Base-by-base conservation (phyloP, 2,113 vertebrate species). In the Cariama cristata region DNA sequence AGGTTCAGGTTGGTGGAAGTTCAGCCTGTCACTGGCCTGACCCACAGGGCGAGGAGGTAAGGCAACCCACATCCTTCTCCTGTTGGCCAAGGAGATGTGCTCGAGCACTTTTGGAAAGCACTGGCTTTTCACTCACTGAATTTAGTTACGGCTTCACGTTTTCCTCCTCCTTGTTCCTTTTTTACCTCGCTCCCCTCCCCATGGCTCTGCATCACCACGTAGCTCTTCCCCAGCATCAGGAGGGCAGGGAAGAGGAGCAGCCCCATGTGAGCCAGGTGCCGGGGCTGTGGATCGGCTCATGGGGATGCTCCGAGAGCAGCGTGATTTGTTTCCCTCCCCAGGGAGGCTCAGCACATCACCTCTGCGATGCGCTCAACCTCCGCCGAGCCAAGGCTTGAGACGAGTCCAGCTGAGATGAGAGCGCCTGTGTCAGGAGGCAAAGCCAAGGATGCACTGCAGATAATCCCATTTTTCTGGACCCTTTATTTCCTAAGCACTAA, bases 401-500 rank as follows among this genome's bases (percentile, higher is more conserved):
- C 3, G 12, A 71, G 38, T 91, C 89, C 93, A 92, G 86, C 47
- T 0, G 2, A 53, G 60, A 27, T 53, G 90, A 63, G 73, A 56
- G 64, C 5, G 3, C 62, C 87, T 22, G 38, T 50, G 75, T 73
- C 71, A 69, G 38, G 56, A 55, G 58, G 50, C 91, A 58, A 74
- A 94, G 60, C 53, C 13, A 35, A 45, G 90, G 92, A 79, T 18
- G 50, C 0, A 5, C 72, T 62, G 86, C 0, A 14, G 86, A 87
- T 79, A 28, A 35, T 92, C 84, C 72, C 23, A 6, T 91, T 92
- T 72, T 95, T 76, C 66, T 91, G 56, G 87, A 95, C 88, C 32
- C 86, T 90, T 96, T 95, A 80, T 94, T 95, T 90, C 81, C 86
- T 76, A 83, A 95, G 84, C 90, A 86, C 75, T 97, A 96, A 98